Evolutionary conservation across 2,113 vertebrate genomes (phyloP), one percentile per base, ranked within the genome.

Genomic region (Passer domesticus): DNA sequence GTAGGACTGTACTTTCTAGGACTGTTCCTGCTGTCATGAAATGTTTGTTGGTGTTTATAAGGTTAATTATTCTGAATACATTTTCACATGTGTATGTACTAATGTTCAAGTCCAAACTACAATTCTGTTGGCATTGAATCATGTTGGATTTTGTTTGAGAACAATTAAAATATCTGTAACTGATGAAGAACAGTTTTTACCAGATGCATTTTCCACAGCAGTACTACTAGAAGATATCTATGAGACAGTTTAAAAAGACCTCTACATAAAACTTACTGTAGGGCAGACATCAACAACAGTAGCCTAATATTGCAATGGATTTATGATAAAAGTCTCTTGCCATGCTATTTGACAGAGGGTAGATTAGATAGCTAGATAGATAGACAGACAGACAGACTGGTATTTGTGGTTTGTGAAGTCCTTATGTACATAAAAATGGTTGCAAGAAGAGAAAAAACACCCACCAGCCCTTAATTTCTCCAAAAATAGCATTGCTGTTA

Each of bases 401-500:
- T 28, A 15, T 69, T 55, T 62, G 37, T 23, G 23, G 15, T 39
- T 89, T 67, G 41, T 55, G 30, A 83, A 76, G n/a, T 62, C 25
- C 8, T 44, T 46, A 22, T 27, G 2, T 55, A 82, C 6, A 33
- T 28, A 82, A 68, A 77, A 91, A 44, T 9, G 10, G 13, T 43
- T 49, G 35, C 0, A 0, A 89, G 14, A 25, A 33, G 22, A 69
- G 22, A 4, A 44, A 56, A 74, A 74, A 59, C 21, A 3, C 0
- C 3, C 1, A 9, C 15, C 14, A 46, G 33, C 58, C 30, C 84
- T 91, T 87, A 4, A 11, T 44, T 91, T 78, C 81, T 39, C 10
- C 49, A 73, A 73, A 28, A 90, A 73, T 2, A 93, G 66, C n/a
- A 44, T 33, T 68, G 43, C 13, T 70, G 43, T 23, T 80, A 70